phyloP scores from a whole-genome alignment of 2,113 vertebrate genomes.

The Forbesichthys papilliferus region DNA sequence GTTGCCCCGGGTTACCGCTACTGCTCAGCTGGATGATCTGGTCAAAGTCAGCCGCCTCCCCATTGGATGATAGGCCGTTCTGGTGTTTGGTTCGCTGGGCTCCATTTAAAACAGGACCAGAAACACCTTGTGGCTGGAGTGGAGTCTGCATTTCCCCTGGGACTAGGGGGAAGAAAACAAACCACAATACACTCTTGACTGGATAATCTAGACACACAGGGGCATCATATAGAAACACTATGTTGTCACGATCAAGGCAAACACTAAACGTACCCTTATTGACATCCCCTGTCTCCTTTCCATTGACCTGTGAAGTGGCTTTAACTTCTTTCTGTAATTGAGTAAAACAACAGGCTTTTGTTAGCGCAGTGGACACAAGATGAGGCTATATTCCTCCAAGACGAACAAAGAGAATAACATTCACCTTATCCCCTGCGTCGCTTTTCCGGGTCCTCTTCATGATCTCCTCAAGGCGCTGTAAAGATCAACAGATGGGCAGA shows the following conservation, averaged over 20 bases:
- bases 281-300: conserved; percentile 72
- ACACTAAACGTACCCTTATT: conserved; percentile 55
- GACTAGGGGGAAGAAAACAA: conserved; percentile 14
- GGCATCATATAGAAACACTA: background rate
- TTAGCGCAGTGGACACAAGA: background rate
- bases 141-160: conserved; percentile 26
- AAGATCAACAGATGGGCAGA: background rate
- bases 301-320: conserved; percentile 73
- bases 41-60: conserved; percentile 69
- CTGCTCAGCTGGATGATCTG: conserved; percentile 73
- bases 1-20: conserved; percentile 55
- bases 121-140: conserved; percentile 43
- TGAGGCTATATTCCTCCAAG: background rate
- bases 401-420: background rate
- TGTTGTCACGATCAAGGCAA: background rate
- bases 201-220: background rate
- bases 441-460: conserved; percentile 97
- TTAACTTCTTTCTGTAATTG: conserved; percentile 77
- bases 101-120: conserved; percentile 79
- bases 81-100: conserved; percentile 83
- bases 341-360: conserved; percentile 19
- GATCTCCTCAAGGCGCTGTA: conserved; percentile 95
- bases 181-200: background rate
- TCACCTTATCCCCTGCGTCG: conserved; percentile 84
- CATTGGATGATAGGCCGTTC: conserved; percentile 86